These are phyloP conservation scores for Propithecus coquereli DNA, from an alignment of 2,113 vertebrate species.

Conservation along the genomic window DNA sequence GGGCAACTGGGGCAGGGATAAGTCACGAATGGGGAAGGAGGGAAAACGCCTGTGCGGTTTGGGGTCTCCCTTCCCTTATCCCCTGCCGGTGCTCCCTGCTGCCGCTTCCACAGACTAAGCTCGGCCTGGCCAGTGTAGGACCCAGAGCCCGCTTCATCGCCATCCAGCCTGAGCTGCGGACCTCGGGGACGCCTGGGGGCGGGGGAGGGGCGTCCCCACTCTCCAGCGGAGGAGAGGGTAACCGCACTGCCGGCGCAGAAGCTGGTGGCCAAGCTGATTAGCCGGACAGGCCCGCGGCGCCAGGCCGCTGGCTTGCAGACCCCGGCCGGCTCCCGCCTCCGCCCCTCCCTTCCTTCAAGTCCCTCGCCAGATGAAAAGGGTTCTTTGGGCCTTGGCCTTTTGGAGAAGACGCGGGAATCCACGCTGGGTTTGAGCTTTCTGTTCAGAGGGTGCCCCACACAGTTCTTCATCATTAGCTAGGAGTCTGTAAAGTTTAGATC, in stretches of 20 bases:
- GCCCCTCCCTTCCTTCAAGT: conserved; percentile 25
- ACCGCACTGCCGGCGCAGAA: background rate
- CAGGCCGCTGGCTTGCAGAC: background rate
- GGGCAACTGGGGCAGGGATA: conserved; percentile 68
- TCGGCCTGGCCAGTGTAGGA: background rate
- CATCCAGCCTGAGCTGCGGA: background rate
- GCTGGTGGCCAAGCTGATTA: background rate
- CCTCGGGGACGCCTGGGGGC: background rate
- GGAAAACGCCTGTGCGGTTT: conserved; percentile 25
- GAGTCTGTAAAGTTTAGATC: background rate
- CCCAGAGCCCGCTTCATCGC: background rate
- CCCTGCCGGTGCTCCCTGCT: background rate
- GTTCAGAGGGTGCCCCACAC: background rate
- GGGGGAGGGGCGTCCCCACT: conserved; percentile 1
- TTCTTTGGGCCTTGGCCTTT: conserved; percentile 51
- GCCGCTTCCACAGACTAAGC: background rate
- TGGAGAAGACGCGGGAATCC: background rate
- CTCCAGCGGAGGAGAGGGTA: background rate
- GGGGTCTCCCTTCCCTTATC: background rate
- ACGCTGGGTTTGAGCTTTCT: conserved; percentile 28
- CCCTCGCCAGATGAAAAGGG: conserved; percentile 52
- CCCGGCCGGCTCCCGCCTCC: background rate
- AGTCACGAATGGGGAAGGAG: background rate
- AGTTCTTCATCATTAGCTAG: background rate
- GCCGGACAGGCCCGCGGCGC: background rate